Evolutionary conservation across 1,140 invertebrate species (phyloP), one percentile per base, ranked within the genome.

Genomic region (Goniozus legneri): DNA sequence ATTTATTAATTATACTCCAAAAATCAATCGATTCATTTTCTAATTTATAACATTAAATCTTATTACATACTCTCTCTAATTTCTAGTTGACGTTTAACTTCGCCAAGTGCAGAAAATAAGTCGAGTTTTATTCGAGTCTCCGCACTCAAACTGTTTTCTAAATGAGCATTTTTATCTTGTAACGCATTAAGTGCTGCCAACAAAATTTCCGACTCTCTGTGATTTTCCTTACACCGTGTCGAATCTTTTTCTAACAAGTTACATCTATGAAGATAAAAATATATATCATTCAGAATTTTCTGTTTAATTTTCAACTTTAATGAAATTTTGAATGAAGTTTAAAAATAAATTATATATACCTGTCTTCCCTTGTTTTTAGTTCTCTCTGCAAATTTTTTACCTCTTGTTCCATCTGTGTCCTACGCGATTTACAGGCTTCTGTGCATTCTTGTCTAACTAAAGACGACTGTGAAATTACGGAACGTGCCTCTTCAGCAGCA

Each of bases 91-190:
- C 94, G 80, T 74, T 95, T 95, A 30, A 91, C 92, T 70, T 95
- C 95, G 15, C 94, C 95, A 27, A 97, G 82, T 47, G 94, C 95
- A 45, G 92, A 95, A 76, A 97, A 96, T 45, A 98, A 81, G 79
- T 97, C 93, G 47, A 97, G 82, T 78, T 97, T 98, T 71, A 97
- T 87, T 49, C 93, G 82, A 35, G 93, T 98, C 80, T 97, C 95
- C 18, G 93, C 91, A 54, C 90, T 94, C 39, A 98, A 82, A 69
- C 89, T 93, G 62, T 90, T 91, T 77, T 98, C 93, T 45, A 95
- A 79, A 69, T 91, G 89, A 58, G 82, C 71, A 70, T 90, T 94
- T 77, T 92, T 92, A 50, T 94, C 90, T 75, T 93, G 88, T 72
- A 95, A 82, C 21, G 83, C 82, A 49, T 82, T 82, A 32, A 94